phyloP scores from a whole-genome alignment of 2,113 vertebrate genomes.

The Tragelaphus strepsiceros region DNA sequence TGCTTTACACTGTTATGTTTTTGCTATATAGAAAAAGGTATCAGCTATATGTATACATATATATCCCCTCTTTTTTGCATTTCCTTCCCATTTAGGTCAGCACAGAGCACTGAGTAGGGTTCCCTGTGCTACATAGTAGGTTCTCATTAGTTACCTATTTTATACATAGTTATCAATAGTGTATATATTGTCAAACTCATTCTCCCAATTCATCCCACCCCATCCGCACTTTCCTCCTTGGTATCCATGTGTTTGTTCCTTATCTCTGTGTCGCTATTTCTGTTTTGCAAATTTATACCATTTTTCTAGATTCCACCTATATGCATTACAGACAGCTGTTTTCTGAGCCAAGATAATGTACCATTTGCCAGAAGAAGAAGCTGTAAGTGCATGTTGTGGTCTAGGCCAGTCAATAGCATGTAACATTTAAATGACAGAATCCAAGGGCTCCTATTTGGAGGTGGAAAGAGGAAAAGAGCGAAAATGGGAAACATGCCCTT shows the following conservation, averaged over 20 bases:
- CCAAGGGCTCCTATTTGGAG: background rate
- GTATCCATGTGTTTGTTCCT: background rate
- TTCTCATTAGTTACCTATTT: background rate
- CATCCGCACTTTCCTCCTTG: accelerated
- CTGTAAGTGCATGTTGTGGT: background rate
- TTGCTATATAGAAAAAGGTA: background rate
- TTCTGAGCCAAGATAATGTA: background rate
- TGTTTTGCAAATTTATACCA: background rate
- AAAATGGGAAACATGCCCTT: background rate
- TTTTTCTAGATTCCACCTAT: background rate
- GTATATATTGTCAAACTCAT: background rate
- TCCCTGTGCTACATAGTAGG: background rate
- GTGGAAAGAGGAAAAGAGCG: background rate
- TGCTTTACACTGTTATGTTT: background rate
- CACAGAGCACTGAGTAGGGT: background rate
- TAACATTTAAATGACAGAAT: background rate
- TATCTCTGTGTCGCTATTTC: background rate
- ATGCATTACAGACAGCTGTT: background rate
- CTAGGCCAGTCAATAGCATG: background rate
- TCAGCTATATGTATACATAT: background rate
- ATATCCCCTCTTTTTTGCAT: background rate
- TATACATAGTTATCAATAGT: background rate
- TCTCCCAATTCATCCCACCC: background rate
- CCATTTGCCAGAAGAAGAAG: background rate
- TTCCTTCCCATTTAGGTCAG: background rate